Evolutionary conservation across 2,888 invertebrate species (phyloP), one percentile per base, ranked within the genome.

Genomic region (Brachylomia viminalis): DNA sequence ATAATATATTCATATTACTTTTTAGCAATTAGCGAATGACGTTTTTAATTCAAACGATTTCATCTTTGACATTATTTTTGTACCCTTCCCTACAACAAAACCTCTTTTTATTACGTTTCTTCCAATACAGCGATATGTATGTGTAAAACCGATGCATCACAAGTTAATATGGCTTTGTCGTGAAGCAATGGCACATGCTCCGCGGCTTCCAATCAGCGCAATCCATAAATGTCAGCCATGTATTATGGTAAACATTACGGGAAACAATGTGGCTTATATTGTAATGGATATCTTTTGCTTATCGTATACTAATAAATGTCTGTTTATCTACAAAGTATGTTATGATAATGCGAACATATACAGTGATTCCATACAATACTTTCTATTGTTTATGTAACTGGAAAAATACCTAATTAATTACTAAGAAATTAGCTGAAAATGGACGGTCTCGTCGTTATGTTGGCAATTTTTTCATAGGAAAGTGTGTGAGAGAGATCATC

Each of bases 211-310:
- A 82, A 79, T 79, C 68, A 77, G 64, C 17, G 52, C 15, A 54
- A 82, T 82, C 62, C 62, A 69, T 79, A 47, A 79, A 82, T 68
- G 82, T 82, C 79, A 59, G 15, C 58, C 68, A 69, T 80, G 69
- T 77, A 42, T 82, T 77, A 77, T 23, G 17, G 68, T 4, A 47
- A 27, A 38, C 52, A 68, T 81, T 68, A 79, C 20, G 23, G 27
- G 23, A 23, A 30, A 23, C 38, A 45, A 59, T 77, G 45, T 33
- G 52, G 64, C 45, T 59, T 52, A 49, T 76, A 38, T 77, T 65
- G 59, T 65, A 69, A 69, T 42, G 23, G 23, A 77, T 77, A 69
- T 58, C 20, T 59, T 59, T 23, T 58, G 76, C 11, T 45, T 75
- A 59, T 65, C 64, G 47, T 38, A 38, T 38, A 38, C 38, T 38